A percentile compares a stretch with the other conserved stretches of the same genome.
Conservation (phyloP, 2,888 invertebrate genomes). For the Notodonta dromedarius region DNA sequence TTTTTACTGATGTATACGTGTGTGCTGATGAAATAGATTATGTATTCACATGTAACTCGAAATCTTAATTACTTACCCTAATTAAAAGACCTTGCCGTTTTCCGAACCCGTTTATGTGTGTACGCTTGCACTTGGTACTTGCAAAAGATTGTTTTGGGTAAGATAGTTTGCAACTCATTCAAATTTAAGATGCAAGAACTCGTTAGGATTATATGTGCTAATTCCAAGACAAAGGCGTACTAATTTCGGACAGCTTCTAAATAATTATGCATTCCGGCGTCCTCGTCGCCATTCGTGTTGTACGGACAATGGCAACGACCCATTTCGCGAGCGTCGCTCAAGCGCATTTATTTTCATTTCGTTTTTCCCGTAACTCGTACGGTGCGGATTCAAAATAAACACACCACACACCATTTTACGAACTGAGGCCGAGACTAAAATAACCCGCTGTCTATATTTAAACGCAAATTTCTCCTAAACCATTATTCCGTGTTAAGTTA, state of each 20-base stretch:
- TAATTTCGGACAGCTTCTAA: constrained; percentile 46
- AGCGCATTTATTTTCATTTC: constrained; percentile 45
- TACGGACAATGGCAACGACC: constrained; percentile 37
- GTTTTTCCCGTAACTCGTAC: constrained; percentile 62
- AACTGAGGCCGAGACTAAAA: constrained; percentile 66
- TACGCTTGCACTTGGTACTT: neutral
- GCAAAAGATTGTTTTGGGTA: neutral
- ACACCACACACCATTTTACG: constrained; percentile 62
- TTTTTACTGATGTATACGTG: constrained; percentile 8
- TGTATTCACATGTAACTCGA: neutral
- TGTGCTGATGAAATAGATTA: neutral
- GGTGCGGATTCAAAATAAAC: constrained; percentile 72
- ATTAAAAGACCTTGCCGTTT: neutral
- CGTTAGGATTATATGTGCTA: constrained; percentile 31
- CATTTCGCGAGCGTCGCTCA: constrained; percentile 16
- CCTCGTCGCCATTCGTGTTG: constrained; percentile 42
- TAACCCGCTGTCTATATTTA: constrained; percentile 51
- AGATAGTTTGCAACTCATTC: neutral
- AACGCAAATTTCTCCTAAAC: constrained; percentile 23
- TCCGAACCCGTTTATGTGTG: neutral
- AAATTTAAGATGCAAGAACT: neutral
- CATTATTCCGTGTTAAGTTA: neutral
- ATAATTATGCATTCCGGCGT: constrained; percentile 48
- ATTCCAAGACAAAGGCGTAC: constrained; percentile 50
- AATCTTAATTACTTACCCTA: neutral